Percentiles rank a stretch among this genome's conserved stretches.
Conservation (phyloP, 1,140 invertebrate species). For the Pemphigus obesinymphae region DNA sequence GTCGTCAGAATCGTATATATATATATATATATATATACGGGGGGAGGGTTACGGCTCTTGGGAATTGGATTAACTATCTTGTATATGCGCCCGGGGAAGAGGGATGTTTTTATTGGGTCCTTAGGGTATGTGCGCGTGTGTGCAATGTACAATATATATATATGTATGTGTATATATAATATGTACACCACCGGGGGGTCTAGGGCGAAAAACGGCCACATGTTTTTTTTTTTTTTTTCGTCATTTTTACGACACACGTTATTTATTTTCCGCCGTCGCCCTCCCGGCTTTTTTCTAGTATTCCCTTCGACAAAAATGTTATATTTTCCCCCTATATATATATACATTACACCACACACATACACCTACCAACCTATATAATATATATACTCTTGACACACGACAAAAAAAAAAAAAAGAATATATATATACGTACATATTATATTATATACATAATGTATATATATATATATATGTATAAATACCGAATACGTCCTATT, state of each 20-base stretch:
- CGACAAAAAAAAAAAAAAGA: not conserved
- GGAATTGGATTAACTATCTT: conserved; percentile 34
- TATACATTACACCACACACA: not conserved
- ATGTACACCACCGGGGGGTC: conserved; percentile 22
- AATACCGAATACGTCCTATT: not conserved
- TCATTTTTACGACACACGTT: conserved; percentile 43
- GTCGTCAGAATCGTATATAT: not conserved
- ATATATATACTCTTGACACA: not conserved
- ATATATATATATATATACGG: not conserved
- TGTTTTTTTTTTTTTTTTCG: conserved; percentile 41
- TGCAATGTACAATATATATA: not conserved
- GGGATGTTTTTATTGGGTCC: conserved; percentile 32
- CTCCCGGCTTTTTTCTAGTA: conserved; percentile 43
- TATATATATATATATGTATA: not conserved
- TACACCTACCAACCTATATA: not conserved
- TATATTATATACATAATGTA: too few species aligned
- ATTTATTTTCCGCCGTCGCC: conserved; percentile 38
- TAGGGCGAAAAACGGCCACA: conserved; percentile 23
- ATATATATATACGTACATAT: not conserved
- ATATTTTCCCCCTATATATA: conserved; percentile 19
- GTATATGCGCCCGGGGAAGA: not conserved
- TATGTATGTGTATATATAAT: not conserved
- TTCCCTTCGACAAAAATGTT: conserved; percentile 45
- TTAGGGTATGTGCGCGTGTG: not conserved
- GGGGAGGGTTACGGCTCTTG: conserved; percentile 20